A percentile compares a stretch with the other conserved stretches of the same genome.
Conservation (phyloP, 2,113 vertebrate genomes). For the Scomber colias region DNA sequence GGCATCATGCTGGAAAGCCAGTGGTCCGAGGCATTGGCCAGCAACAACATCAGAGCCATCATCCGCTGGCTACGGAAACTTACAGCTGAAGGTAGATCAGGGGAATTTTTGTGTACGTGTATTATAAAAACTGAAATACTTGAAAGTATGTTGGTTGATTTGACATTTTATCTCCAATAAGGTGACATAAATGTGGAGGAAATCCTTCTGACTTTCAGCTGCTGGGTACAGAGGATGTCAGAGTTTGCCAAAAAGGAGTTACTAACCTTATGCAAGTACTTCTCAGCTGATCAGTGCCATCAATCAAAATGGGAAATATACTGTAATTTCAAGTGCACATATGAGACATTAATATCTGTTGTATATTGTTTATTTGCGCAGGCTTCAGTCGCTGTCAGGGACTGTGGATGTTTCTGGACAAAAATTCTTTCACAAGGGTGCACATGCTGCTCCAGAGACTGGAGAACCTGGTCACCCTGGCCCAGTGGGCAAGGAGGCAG, state of each 20-base stretch:
- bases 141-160: not conserved
- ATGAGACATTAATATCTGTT: not conserved
- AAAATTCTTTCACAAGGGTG: conserved; percentile 57
- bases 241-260: conserved; percentile 73
- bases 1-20: conserved; percentile 46
- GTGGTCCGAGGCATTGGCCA: conserved; percentile 68
- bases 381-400: conserved; percentile 71
- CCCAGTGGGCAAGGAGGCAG: conserved; percentile 57
- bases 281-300: not conserved
- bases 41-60: conserved; percentile 68
- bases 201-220: conserved; percentile 51
- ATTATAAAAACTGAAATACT: no score
- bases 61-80: conserved; percentile 49
- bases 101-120: not conserved
- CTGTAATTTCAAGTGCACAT: not conserved
- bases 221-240: conserved; percentile 69
- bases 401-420: conserved; percentile 75
- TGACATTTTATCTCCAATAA: conserved; percentile 4
- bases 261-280: conserved; percentile 68
- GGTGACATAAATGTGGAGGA: conserved; percentile 41
- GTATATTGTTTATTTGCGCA: conserved; percentile 10
- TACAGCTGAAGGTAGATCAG: conserved; percentile 52
- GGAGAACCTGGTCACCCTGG: conserved; percentile 72
- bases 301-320: not conserved
- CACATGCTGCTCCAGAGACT: conserved; percentile 68